These are phyloP conservation scores for Drosophila oshimai DNA, from an alignment of 1,140 invertebrate genomes.

Conservation along the genomic window DNA sequence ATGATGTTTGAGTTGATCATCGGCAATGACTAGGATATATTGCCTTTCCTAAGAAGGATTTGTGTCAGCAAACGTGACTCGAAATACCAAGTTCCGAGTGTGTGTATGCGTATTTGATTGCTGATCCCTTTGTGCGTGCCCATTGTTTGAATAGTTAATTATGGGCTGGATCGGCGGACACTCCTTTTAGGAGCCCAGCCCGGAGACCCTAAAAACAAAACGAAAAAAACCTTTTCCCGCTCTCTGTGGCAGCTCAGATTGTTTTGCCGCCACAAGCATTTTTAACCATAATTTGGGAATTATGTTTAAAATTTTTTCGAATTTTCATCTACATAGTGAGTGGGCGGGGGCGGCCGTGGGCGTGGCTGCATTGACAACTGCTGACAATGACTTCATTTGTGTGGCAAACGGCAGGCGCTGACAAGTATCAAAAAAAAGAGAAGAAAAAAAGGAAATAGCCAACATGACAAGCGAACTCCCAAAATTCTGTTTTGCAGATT, in stretches of 20 bases:
- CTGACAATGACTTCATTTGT: constrained; percentile 77
- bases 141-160: constrained; percentile 80
- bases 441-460: too few relatives aligned
- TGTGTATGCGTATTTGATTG: constrained; percentile 58
- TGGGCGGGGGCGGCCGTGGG: constrained; percentile 23
- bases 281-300: constrained; percentile 76
- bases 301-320: constrained; percentile 63
- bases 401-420: constrained; percentile 31
- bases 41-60: constrained; percentile 79
- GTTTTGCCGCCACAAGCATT: constrained; percentile 54
- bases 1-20: constrained; percentile 61
- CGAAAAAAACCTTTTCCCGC: constrained; percentile 19
- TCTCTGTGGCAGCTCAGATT: constrained; percentile 30
- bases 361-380: constrained; percentile 73
- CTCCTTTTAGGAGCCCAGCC: constrained; percentile 54
- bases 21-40: constrained; percentile 74
- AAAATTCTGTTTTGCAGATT: constrained; percentile 54
- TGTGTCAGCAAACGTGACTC: constrained; percentile 79
- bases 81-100: constrained; percentile 62
- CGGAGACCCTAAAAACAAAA: constrained; percentile 20
- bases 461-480: constrained; percentile 33
- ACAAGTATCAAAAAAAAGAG: constrained; percentile 20
- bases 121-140: constrained; percentile 72
- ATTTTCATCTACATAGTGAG: constrained; percentile 40
- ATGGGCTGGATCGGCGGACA: constrained; percentile 76